A percentile compares a stretch with the other conserved stretches of the same genome.
phyloP scores from a whole-genome alignment of 2,888 invertebrate genomes.

The Hypomecis atomaria region DNA sequence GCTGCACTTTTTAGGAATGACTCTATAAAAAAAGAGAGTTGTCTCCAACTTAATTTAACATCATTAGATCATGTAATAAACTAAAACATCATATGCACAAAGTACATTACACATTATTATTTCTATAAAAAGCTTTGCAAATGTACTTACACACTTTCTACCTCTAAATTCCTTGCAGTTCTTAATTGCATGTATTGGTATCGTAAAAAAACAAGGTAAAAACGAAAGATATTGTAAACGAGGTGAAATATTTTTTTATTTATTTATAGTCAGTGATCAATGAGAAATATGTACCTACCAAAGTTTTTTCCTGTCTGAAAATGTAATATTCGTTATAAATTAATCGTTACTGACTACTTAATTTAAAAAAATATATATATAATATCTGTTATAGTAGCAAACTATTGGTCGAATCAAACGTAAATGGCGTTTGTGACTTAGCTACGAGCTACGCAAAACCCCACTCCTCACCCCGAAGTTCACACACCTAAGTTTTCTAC shows the following conservation, averaged over 20 bases:
- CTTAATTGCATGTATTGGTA: conserved; percentile 18
- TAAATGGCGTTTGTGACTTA: too few species aligned
- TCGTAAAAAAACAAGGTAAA: not conserved
- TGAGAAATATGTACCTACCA: not conserved
- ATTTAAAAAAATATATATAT: too few species aligned
- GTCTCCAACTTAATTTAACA: conserved; percentile 29
- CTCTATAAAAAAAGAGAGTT: conserved; percentile 30
- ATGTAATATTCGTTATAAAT: not conserved
- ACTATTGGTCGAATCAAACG: too few species aligned
- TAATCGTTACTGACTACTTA: too few species aligned
- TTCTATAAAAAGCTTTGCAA: conserved; percentile 58
- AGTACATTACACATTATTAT: conserved; percentile 49
- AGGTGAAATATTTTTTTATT: too few species aligned
- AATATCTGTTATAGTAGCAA: too few species aligned
- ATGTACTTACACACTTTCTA: not conserved
- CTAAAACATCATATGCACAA: conserved; percentile 56
- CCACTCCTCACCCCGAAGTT: too few species aligned
- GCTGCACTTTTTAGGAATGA: conserved; percentile 30
- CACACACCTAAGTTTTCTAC: too few species aligned
- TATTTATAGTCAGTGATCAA: not conserved
- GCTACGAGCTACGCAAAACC: too few species aligned
- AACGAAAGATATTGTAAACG: not conserved
- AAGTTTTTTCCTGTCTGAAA: not conserved
- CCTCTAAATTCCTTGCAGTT: not conserved
- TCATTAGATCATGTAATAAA: conserved; percentile 60